A percentile compares a stretch with the other conserved stretches of the same genome.
Conservation (phyloP, 2,113 vertebrate genomes). For the Corydoras sp. region DNA sequence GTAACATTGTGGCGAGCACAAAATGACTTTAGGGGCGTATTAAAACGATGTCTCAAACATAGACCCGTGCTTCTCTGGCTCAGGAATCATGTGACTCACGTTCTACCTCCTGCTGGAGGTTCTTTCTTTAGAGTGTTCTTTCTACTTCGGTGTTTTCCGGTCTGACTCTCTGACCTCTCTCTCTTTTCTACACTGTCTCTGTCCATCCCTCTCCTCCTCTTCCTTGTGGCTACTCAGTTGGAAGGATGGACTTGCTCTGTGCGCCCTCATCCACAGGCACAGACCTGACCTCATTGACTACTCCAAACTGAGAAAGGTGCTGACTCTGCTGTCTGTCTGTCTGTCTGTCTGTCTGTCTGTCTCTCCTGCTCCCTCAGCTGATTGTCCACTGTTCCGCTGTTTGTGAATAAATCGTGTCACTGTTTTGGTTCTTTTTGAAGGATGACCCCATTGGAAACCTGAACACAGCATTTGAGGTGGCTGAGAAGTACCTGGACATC, state of each 20-base stretch:
- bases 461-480: conserved; percentile 87
- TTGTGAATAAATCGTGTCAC: neutral
- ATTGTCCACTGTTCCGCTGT: neutral
- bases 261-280: conserved; percentile 90
- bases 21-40: no score
- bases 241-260: conserved; percentile 89
- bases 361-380: neutral
- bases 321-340: neutral
- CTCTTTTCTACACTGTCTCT: neutral
- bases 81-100: neutral
- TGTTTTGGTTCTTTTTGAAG: conserved; percentile 49
- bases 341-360: neutral
- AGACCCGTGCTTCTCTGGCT: no score
- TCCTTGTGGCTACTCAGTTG: conserved; percentile 62
- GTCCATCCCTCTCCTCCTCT: neutral
- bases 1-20: no score
- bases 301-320: conserved; percentile 84
- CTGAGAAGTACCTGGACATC: conserved; percentile 88
- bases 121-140: no score
- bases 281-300: conserved; percentile 89
- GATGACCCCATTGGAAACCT: conserved; percentile 86
- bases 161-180: neutral
- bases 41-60: no score
- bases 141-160: no score
- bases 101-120: neutral